phyloP scores from a whole-genome alignment of 2,797 vertebrate species.

The Rhinophrynus dorsalis region DNA sequence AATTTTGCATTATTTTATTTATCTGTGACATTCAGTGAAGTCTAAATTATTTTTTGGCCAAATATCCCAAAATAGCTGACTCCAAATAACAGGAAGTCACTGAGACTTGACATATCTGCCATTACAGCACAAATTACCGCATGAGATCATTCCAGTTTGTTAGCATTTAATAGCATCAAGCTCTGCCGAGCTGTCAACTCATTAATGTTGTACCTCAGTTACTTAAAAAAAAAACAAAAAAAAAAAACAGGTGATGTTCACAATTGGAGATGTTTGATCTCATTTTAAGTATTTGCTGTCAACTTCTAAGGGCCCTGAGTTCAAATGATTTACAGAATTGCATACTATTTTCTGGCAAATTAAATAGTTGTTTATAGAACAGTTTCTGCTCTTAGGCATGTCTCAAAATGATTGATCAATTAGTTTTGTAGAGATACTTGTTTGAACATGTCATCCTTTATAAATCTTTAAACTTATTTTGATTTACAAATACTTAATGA shows the following conservation, averaged over 20 bases:
- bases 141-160: slow-evolving; percentile 20
- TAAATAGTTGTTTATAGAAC: background rate
- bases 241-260: slow-evolving; percentile 30
- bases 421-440: background rate
- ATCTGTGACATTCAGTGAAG: background rate
- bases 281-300: slow-evolving; percentile 29
- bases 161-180: slow-evolving; percentile 32
- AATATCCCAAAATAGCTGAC: background rate
- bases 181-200: slow-evolving; percentile 9
- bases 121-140: slow-evolving; percentile 20
- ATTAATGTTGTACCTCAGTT: slow-evolving; percentile 15
- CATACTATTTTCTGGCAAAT: slow-evolving; percentile 6
- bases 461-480: background rate
- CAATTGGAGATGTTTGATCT: slow-evolving; percentile 41
- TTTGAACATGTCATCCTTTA: background rate
- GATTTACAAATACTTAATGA: background rate
- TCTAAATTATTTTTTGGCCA: background rate
- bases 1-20: background rate
- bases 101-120: slow-evolving; percentile 6
- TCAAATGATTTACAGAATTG: slow-evolving; percentile 19
- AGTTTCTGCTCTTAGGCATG: background rate
- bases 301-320: slow-evolving; percentile 21
- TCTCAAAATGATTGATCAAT: background rate
- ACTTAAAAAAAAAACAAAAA: too few species aligned
- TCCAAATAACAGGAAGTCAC: slow-evolving; percentile 16